phyloP scores from a whole-genome alignment of 2,113 vertebrate species.

The Grallaria varia region DNA sequence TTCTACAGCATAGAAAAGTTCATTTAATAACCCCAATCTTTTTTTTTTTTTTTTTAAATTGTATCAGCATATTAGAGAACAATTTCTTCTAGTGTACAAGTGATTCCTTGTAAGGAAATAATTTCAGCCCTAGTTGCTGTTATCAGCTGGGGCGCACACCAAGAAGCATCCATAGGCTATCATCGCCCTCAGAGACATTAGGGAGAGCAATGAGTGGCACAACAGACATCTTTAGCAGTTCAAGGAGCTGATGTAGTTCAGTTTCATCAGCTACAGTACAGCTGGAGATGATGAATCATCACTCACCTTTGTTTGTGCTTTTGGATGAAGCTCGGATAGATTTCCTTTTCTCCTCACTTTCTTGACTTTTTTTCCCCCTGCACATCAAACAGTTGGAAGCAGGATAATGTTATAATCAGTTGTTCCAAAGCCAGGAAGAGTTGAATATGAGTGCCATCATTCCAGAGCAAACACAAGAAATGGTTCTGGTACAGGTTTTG shows the following conservation, averaged over 20 bases:
- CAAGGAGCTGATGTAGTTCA: not conserved
- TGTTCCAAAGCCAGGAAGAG: not conserved
- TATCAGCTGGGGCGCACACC: rapidly evolving
- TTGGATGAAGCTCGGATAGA: not conserved
- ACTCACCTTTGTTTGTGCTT: not conserved
- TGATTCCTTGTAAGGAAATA: not conserved
- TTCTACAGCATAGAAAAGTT: not conserved
- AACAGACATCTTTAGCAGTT: not conserved
- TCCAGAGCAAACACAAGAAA: not conserved
- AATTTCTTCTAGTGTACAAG: not conserved
- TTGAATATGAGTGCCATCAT: not conserved
- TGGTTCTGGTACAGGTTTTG: not conserved
- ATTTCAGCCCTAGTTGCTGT: not conserved
- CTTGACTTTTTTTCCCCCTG: not conserved
- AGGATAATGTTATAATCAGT: not conserved
- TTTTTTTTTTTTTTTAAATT: not conserved
- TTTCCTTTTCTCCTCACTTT: not conserved
- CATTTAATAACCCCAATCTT: not conserved
- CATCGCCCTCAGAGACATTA: not conserved
- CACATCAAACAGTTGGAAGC: not conserved
- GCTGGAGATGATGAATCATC: not conserved
- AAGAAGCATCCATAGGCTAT: not conserved
- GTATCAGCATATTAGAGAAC: not conserved
- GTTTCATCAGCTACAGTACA: not conserved
- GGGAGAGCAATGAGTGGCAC: not conserved